Conservation (phyloP, 1,140 invertebrate genomes). For the Apis cerana region DNA sequence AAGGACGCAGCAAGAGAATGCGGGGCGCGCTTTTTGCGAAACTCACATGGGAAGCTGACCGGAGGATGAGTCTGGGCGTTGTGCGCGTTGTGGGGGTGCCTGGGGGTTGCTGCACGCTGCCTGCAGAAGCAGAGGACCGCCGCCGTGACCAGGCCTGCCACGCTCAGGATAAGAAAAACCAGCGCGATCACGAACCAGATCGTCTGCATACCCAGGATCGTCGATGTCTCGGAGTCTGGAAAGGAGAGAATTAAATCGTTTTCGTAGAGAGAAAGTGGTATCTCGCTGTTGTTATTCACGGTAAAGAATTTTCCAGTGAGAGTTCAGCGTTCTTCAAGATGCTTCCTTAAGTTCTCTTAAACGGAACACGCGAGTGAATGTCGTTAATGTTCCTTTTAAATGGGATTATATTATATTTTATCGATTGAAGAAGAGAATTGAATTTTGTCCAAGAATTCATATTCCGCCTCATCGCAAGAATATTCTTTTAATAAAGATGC, state of each 20-base stretch:
- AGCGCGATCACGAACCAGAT: conserved; percentile 88
- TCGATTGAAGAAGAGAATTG: no score
- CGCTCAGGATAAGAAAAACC: conserved; percentile 85
- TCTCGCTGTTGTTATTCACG: no score
- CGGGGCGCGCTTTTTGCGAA: conserved; percentile 48
- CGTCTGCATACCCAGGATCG: conserved; percentile 88
- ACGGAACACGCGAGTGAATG: no score
- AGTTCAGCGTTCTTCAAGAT: no score
- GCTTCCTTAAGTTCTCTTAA: no score
- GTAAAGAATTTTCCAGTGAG: no score
- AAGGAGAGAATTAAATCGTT: conserved; percentile 37
- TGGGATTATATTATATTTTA: no score
- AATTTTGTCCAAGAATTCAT: no score
- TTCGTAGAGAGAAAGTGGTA: no score
- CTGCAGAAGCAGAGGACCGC: conserved; percentile 89
- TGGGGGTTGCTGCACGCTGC: conserved; percentile 81
- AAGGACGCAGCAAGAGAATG: conserved; percentile 43
- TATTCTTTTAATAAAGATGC: no score
- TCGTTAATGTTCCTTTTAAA: no score
- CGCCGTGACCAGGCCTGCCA: conserved; percentile 85
- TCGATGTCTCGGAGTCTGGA: conserved; percentile 87
- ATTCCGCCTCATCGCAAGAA: no score
- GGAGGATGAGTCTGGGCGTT: conserved; percentile 79
- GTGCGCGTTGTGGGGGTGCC: conserved; percentile 81
- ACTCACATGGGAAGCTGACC: conserved; percentile 80